A percentile compares a stretch with the other conserved stretches of the same genome.
Conservation (phyloP, 2,113 vertebrate genomes). For the Formicarius rufipectus region DNA sequence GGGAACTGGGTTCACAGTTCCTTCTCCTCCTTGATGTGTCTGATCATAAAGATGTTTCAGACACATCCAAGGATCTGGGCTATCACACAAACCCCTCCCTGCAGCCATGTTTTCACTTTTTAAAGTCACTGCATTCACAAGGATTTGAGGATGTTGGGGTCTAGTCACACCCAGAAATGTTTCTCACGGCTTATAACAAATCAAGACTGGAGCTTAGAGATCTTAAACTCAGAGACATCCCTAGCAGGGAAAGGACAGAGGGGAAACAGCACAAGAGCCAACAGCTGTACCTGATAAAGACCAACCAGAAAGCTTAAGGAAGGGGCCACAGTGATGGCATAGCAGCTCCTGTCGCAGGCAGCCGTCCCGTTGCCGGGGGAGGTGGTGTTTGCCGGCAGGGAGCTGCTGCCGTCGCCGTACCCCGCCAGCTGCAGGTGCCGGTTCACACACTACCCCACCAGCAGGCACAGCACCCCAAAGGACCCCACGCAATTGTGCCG, state of each 20-base stretch:
- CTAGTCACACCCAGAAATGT: background rate
- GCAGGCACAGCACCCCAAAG: slow-evolving; percentile 64
- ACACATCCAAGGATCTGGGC: background rate
- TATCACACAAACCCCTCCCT: background rate
- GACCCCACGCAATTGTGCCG: slow-evolving; percentile 60
- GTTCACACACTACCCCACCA: slow-evolving; percentile 67
- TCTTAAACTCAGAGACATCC: background rate
- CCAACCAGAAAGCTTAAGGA: slow-evolving; percentile 65
- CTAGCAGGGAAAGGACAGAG: background rate
- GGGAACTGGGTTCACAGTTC: background rate
- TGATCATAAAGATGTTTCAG: background rate
- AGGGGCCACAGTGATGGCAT: slow-evolving; percentile 66
- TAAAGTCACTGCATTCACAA: background rate
- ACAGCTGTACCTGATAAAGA: slow-evolving; percentile 59
- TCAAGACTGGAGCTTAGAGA: background rate
- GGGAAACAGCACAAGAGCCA: background rate
- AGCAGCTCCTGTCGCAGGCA: slow-evolving; percentile 61
- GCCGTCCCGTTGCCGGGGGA: background rate
- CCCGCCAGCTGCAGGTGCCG: slow-evolving; percentile 64
- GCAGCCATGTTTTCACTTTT: too few species aligned
- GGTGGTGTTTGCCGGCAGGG: background rate
- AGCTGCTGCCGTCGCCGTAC: background rate
- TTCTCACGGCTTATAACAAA: background rate
- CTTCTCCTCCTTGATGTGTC: background rate
- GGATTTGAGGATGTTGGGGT: background rate